phyloP scores from a whole-genome alignment of 2,113 vertebrate species.

The Dromaius novaehollandiae region DNA sequence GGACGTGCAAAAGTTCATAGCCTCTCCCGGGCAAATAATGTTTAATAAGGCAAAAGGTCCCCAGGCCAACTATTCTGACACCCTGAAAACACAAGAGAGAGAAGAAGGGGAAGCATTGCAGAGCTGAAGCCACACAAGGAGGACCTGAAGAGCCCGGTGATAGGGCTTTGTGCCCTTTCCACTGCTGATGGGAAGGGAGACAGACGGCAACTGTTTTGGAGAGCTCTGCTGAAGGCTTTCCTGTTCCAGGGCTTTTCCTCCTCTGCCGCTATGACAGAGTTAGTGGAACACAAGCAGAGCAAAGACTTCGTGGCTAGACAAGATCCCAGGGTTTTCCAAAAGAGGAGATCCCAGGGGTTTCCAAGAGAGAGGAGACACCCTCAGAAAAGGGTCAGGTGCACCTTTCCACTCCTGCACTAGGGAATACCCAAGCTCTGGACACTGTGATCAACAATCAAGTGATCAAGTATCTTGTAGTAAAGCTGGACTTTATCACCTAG shows the following conservation, averaged over 20 bases:
- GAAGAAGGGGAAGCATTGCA: not conserved
- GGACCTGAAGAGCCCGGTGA: not conserved
- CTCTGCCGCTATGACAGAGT: not conserved
- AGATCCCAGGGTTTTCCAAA: not conserved
- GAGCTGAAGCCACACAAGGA: too few species aligned
- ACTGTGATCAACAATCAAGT: too few species aligned
- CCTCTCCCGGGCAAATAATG: constrained; percentile 74
- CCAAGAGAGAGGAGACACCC: too few species aligned
- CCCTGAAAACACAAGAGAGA: constrained; percentile 67
- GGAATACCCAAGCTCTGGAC: too few species aligned
- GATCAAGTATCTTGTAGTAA: too few species aligned
- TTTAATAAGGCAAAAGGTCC: constrained; percentile 83
- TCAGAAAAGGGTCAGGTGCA: too few species aligned
- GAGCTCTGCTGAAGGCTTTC: not conserved
- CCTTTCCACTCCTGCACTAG: too few species aligned
- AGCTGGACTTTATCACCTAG: too few species aligned
- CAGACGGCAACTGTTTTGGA: not conserved
- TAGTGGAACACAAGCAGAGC: not conserved
- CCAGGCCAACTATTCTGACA: constrained; percentile 79
- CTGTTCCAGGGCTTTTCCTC: not conserved
- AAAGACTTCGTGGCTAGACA: not conserved
- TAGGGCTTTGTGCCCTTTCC: not conserved
- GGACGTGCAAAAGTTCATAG: constrained; percentile 66
- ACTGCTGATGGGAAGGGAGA: not conserved
- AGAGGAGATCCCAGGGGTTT: too few species aligned